These are phyloP conservation scores for Talpa occidentalis DNA, from an alignment of 2,113 vertebrate species.

Conservation along the genomic window DNA sequence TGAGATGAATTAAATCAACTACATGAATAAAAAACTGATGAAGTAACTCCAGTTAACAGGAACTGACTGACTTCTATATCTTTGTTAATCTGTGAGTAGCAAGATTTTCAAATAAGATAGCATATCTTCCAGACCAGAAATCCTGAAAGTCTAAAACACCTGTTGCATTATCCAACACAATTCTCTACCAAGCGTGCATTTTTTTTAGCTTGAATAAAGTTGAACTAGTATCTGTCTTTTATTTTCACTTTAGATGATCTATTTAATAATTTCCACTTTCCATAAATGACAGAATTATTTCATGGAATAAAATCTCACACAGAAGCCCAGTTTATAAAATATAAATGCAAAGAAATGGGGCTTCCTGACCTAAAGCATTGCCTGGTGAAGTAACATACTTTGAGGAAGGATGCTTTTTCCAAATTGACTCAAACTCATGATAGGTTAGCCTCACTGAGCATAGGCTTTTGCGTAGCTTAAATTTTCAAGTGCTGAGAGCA, in stretches of 20 bases:
- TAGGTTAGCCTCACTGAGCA: no score
- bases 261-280: slow-evolving; percentile 12
- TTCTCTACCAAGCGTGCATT: background rate
- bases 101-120: background rate
- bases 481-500: slow-evolving; percentile 6
- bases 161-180: background rate
- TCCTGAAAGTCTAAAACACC: background rate
- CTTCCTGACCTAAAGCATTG: background rate
- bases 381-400: background rate
- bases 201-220: background rate
- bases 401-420: background rate
- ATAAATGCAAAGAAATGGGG: background rate
- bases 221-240: background rate
- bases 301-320: background rate
- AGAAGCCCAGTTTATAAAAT: background rate
- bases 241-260: background rate
- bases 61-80: background rate
- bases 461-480: background rate
- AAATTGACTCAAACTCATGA: background rate
- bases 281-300: background rate
- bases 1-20: background rate
- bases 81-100: background rate
- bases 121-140: background rate
- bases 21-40: background rate
- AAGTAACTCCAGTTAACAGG: background rate